Evolutionary conservation across 2,113 vertebrate genomes (phyloP).

Genomic region (Columbina picui): DNA sequence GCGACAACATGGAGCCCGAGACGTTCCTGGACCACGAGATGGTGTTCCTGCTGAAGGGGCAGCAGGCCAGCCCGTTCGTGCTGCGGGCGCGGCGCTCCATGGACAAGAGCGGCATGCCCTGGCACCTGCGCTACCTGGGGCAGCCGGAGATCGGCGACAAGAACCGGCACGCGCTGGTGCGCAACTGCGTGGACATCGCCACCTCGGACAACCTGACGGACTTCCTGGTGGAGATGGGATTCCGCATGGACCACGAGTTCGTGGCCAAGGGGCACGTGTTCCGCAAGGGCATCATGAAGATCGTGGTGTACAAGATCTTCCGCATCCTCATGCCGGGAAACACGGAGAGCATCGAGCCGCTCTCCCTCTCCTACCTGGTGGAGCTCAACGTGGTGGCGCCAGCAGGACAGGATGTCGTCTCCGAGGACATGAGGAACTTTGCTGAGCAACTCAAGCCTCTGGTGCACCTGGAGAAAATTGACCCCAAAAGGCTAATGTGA

Average conservation of each 20-base stretch:
- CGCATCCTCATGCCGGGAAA: constrained; percentile 91
- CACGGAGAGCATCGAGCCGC: constrained; percentile 91
- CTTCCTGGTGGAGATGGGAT: constrained; percentile 96
- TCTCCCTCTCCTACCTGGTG: constrained; percentile 91
- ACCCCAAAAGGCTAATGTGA: constrained; percentile 91
- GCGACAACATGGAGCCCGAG: constrained; percentile 97
- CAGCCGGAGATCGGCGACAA: constrained; percentile 97
- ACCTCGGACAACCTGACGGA: constrained; percentile 93
- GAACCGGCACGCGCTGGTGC: constrained; percentile 89
- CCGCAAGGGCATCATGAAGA: constrained; percentile 93
- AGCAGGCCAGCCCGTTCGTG: constrained; percentile 96
- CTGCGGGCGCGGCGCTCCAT: constrained; percentile 91
- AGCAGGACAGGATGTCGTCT: constrained; percentile 78
- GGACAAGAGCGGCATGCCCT: constrained; percentile 85
- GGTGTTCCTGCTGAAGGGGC: constrained; percentile 96
- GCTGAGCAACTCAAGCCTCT: constrained; percentile 95
- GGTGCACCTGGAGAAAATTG: constrained; percentile 96
- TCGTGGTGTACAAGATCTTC: constrained; percentile 93
- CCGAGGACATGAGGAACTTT: constrained; percentile 96
- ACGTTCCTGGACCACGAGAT: constrained; percentile 94
- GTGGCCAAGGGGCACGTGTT: constrained; percentile 93
- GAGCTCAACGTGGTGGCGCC: constrained; percentile 82
- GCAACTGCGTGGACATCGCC: constrained; percentile 94
- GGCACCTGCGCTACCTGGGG: constrained; percentile 94
- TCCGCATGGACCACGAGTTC: constrained; percentile 98